Evolutionary conservation across 2,888 invertebrate genomes (phyloP), one percentile per base, ranked within the genome.

Genomic region (Polymixis flavicincta): DNA sequence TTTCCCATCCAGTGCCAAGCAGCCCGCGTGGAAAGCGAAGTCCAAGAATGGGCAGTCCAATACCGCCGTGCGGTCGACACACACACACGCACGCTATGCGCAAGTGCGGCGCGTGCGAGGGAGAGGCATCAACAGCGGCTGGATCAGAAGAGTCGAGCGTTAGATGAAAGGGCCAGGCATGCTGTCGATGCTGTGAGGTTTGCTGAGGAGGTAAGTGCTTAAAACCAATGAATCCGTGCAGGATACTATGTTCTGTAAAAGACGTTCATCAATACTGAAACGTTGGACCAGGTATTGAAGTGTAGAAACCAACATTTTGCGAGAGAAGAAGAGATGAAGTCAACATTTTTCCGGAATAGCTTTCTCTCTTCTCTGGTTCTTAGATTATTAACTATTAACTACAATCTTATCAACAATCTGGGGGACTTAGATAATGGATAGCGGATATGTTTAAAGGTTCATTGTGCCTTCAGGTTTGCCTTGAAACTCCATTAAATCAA

Each of bases 61-160:
- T 98, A 98, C 93, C 95, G 97, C 8, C 95, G 97, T 74, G 97
- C 97, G 0, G 95, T 98, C 42, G 97, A 97, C 64, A 95, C 97
- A 6, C 97, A 97, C 92, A 95, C 97, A 0, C 93, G 95, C 11
- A 96, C 97, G 0, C 91, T 97, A 71, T 94, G 95, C 83, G 91
- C 95, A n/a, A 96, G 97, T 45, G 96, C 97, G 0, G 95, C 97
- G 14, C 89, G 97, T 0, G 97, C 97, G 19, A 92, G 97, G 59
- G 96, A 95, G 74, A 80, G 93, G 45, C 96, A 97, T 86, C 91
- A 96, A 52, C 94, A 94, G 83, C 90, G 94, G 11, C 93, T 97
- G 2, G 95, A 95, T 17, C 89, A 92, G 42, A 95, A 95, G 76
- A 94, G 94, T 63, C 83, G 90, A 0, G 94, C 94, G 76, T 89